Evolutionary conservation across 2,113 vertebrate species (phyloP), one percentile per base, ranked within the genome.

Genomic region (Sinocyclocheilus rhinocerous): DNA sequence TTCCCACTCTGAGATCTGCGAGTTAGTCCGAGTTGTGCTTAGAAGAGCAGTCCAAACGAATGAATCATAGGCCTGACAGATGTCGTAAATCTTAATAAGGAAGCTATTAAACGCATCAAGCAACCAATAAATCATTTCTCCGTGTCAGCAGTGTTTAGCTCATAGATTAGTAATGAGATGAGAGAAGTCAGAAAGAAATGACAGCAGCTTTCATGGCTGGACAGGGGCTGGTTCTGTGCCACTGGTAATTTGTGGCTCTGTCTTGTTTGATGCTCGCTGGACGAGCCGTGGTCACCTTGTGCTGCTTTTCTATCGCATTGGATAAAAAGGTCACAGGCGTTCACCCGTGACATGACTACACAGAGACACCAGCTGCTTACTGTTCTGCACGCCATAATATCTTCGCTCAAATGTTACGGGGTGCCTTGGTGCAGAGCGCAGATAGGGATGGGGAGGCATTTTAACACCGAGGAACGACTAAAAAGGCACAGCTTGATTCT

Each of bases 81-180:
- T 83, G 86, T 85, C 83, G 67, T 90, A 90, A 90, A 90, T 88
- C 89, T 85, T 87, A 86, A 90, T 87, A 88, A 90, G 87, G 87
- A 87, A 88, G 78, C 87, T 85, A 88, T 88, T 88, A 90, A 81
- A 87, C 48, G 75, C 73, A 83, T 90, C 78, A 87, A 87, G 89
- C 86, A 80, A 87, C 84, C 78, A 88, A 88, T 90, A 90, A 88
- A 88, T 90, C 87, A 90, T 50, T 57, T 79, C 84, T 79, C 77
- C 63, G 39, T 73, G 85, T 85, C 87, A 88, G 84, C 89, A 83
- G 59, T 61, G 52, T 87, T 90, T 87, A 88, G 82, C 67, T 83
- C 83, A 8, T 83, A 63, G 81, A 88, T 90, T 86, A 87, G 83
- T 85, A 90, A 85, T 59, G 75, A 85, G 85, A 57, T 78, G 73